Evolutionary conservation across 2,888 invertebrate genomes (phyloP).

Genomic region (Caenorhabditis wallacei): DNA sequence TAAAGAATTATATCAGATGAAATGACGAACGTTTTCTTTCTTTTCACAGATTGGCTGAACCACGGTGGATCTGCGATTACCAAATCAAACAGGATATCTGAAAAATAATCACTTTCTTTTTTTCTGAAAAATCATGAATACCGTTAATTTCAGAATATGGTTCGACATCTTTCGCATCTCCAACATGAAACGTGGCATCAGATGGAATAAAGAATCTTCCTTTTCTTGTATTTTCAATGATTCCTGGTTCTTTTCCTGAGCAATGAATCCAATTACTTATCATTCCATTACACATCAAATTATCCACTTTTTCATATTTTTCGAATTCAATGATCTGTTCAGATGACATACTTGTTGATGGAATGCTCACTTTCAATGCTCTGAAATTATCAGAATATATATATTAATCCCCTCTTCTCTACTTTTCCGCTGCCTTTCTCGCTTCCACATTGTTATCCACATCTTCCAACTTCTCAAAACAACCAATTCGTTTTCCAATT

Average conservation of each 20-base stretch:
- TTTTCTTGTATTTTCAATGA: constrained; percentile 16
- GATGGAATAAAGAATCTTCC: constrained; percentile 49
- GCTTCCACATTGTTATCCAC: constrained; percentile 66
- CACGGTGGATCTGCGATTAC: constrained; percentile 96
- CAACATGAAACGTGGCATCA: constrained; percentile 61
- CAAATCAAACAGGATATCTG: constrained; percentile 87
- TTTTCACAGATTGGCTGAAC: constrained; percentile 94
- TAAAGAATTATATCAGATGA: background rate
- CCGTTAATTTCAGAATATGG: constrained; percentile 42
- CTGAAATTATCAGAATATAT: too few relatives aligned
- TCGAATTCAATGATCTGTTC: constrained; percentile 27
- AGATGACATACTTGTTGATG: constrained; percentile 12
- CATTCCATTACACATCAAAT: constrained; percentile 40
- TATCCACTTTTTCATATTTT: background rate
- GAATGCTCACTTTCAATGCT: background rate
- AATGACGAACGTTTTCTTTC: constrained; percentile 85
- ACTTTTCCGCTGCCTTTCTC: constrained; percentile 52
- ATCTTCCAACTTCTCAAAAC: constrained; percentile 17
- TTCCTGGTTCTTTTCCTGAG: background rate
- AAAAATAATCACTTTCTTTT: background rate
- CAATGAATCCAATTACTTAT: constrained; percentile 45
- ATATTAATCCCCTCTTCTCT: too few relatives aligned
- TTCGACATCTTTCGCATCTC: constrained; percentile 51
- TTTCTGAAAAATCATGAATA: background rate
- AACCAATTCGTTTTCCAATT: background rate